Percentiles rank a stretch among this genome's conserved stretches.
Evolutionary conservation across 2,797 vertebrate species (phyloP).

Genomic region (Acropternis orthonyx): DNA sequence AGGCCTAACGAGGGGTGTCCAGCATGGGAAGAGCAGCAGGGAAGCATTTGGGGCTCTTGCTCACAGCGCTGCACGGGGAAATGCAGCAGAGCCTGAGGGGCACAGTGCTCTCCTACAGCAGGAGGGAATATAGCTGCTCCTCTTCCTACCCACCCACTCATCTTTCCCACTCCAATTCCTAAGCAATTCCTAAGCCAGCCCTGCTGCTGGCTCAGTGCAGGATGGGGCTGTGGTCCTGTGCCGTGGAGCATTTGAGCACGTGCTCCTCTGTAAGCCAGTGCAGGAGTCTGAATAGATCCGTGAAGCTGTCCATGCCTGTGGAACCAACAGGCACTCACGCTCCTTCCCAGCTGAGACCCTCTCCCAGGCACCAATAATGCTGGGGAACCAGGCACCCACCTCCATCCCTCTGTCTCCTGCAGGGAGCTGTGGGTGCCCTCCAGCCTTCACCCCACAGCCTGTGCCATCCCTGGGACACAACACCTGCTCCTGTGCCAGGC

Average conservation of each 20-base stretch:
- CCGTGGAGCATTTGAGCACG: fast-evolving
- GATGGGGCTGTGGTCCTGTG: background rate
- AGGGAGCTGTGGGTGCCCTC: background rate
- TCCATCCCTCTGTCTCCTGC: background rate
- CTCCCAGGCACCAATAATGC: background rate
- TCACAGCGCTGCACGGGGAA: fast-evolving
- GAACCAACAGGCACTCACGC: fast-evolving
- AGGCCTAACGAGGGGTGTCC: fast-evolving
- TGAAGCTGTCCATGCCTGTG: fast-evolving
- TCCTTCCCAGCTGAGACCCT: background rate
- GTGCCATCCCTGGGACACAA: background rate
- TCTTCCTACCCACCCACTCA: background rate
- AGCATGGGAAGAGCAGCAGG: background rate
- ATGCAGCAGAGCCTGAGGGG: background rate
- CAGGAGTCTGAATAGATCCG: fast-evolving
- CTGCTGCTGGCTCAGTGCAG: background rate
- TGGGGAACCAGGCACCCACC: fast-evolving
- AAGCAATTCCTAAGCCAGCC: background rate
- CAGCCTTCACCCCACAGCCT: background rate
- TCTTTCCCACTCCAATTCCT: background rate
- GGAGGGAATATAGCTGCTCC: background rate
- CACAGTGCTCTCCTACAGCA: fast-evolving
- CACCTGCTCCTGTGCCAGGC: fast-evolving
- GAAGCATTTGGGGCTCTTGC: background rate
- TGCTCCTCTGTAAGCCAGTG: background rate